Percentiles rank a stretch among this genome's conserved stretches.
phyloP scores from a whole-genome alignment of 2,113 vertebrate species.

The Syngnathoides biaculeatus region DNA sequence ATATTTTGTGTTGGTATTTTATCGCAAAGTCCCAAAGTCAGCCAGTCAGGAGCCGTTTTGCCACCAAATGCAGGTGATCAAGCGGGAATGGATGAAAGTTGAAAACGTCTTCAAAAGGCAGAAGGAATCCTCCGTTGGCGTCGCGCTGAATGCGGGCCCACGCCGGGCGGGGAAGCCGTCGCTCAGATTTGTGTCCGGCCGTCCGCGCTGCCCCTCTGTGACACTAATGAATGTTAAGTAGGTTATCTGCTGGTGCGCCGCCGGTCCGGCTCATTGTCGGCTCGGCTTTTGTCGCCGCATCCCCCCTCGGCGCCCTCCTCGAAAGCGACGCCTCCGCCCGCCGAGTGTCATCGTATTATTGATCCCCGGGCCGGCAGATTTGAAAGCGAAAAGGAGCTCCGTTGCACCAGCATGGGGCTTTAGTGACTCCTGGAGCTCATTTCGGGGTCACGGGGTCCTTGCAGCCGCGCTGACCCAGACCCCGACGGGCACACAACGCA shows the following conservation, averaged over 20 bases:
- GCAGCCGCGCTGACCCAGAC: constrained; percentile 79
- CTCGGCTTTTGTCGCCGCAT: constrained; percentile 70
- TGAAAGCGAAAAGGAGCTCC: constrained; percentile 82
- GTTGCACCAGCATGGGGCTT: constrained; percentile 79
- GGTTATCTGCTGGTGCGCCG: constrained; percentile 61
- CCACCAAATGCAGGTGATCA: no score
- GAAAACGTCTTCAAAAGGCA: no score
- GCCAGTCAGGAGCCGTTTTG: no score
- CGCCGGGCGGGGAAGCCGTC: background rate
- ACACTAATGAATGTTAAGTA: constrained; percentile 77
- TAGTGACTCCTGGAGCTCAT: constrained; percentile 79
- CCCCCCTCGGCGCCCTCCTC: constrained; percentile 75
- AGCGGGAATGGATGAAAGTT: background rate
- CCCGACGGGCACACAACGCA: constrained; percentile 49
- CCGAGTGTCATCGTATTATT: constrained; percentile 92
- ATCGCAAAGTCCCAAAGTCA: no score
- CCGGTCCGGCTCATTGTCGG: constrained; percentile 75
- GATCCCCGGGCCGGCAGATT: constrained; percentile 91
- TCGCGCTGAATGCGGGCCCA: background rate
- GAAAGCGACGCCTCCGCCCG: constrained; percentile 79
- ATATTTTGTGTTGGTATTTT: no score
- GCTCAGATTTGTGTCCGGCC: constrained; percentile 50
- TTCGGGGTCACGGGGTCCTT: constrained; percentile 92
- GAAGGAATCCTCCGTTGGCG: background rate
- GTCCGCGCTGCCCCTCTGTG: constrained; percentile 71